These are phyloP conservation scores for Busseola fusca DNA, from an alignment of 2,888 invertebrate species.

Conservation along the genomic window DNA sequence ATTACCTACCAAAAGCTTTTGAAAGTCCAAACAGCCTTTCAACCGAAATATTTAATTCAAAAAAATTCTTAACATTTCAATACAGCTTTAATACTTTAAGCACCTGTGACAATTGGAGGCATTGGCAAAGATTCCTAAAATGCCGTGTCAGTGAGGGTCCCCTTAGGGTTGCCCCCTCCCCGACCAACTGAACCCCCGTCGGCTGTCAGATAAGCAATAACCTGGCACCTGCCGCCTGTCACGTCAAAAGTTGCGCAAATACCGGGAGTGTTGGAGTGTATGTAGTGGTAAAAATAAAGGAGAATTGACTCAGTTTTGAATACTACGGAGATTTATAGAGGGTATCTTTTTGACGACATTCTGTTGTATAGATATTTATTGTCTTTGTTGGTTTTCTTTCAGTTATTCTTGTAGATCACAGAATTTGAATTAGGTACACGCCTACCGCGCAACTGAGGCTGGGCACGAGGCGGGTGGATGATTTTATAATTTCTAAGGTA, in stretches of 20 bases:
- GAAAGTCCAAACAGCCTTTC: slow-evolving; percentile 12
- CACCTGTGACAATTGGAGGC: slow-evolving; percentile 46
- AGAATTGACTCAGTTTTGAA: slow-evolving; percentile 41
- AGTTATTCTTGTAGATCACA: too few species aligned
- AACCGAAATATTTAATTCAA: slow-evolving; percentile 27
- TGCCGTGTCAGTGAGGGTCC: slow-evolving; percentile 52
- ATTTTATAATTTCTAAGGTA: too few species aligned
- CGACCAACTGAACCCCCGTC: slow-evolving; percentile 31
- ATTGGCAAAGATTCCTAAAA: slow-evolving; percentile 52
- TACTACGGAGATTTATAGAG: not conserved
- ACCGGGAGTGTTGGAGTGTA: slow-evolving; percentile 32
- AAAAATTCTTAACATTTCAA: slow-evolving; percentile 42
- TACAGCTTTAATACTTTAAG: slow-evolving; percentile 26
- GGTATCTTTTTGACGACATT: not conserved
- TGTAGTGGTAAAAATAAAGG: slow-evolving; percentile 14
- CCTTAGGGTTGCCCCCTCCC: slow-evolving; percentile 21
- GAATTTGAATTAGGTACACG: too few species aligned
- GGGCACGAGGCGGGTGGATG: too few species aligned
- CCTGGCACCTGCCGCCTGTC: slow-evolving; percentile 70
- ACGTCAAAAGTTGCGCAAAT: slow-evolving; percentile 64
- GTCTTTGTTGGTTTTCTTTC: too few species aligned
- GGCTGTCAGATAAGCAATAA: slow-evolving; percentile 73
- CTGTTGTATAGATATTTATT: not conserved
- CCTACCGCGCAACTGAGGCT: too few species aligned
- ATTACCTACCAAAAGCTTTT: slow-evolving; percentile 26